Base-by-base conservation (phyloP, 92 coral and sea anemone species). In the Heteractis magnifica region DNA sequence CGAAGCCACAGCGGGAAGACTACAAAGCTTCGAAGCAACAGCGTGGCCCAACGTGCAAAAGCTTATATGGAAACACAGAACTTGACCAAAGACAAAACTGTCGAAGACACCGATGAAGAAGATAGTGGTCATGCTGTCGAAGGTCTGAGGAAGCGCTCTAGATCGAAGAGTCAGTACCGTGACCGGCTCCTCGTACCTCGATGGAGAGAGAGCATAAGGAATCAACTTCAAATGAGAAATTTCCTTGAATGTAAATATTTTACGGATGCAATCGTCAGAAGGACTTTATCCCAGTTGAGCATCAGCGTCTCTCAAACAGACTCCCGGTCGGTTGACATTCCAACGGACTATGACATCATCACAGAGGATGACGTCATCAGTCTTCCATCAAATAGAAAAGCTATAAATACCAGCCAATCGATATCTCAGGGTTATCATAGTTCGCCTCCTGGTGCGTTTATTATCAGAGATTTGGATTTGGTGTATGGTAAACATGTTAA, bases 241-340 rank as follows among this genome's bases (percentile, higher is more conserved):
- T 90, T 94, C 74, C 81, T 94, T 4, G 98, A 94, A 53, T 91
- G 95, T 82, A 94, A 91, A 88, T 94, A 91, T 73, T 94, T 94
- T 80, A 88, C 92, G 6, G 98, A 94, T 77, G 93, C 95, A 23
- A 71, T 94, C 4, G 95, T 82, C 51, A 83, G 98, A 13, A 83
- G 95, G 19, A 83, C 88, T 3, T 84, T 94, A 85, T 77, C 94
- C 8, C 92, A 89, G 88, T 58, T 90, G 64, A 91, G 85, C 56
- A 75, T 85, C 65, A 62, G 88, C 75, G 84, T 77, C 78, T 72
- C 86, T 15, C 85, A 71, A 8, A 65, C 77, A 9, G 83, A 59
- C 62, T 71, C 89, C 64, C 79, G 78, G 10, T 85, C 92, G 3
- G 34, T n/a, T 10, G 82, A 75, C 51, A 87, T 81, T 41, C 56